These are phyloP conservation scores for Sinonovacula constricta DNA, from an alignment of 1,140 invertebrate genomes.

Conservation along the genomic window DNA sequence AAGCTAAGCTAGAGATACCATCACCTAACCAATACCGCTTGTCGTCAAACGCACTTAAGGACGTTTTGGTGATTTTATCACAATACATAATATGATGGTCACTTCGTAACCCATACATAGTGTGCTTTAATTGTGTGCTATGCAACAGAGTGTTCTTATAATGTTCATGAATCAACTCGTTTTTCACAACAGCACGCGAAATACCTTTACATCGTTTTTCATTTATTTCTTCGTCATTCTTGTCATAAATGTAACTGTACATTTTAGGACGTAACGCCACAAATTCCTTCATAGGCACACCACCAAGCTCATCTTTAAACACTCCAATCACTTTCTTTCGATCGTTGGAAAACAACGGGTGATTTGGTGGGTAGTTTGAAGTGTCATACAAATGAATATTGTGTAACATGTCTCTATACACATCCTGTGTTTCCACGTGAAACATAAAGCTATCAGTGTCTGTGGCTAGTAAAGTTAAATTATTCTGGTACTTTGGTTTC, in stretches of 20 bases:
- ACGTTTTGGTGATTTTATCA: slow-evolving; percentile 22
- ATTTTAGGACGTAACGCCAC: too few relatives aligned
- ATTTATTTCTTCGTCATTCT: too few relatives aligned
- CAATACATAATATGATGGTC: slow-evolving; percentile 20
- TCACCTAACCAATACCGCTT: slow-evolving; percentile 30
- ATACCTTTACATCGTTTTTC: too few relatives aligned
- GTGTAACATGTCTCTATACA: too few relatives aligned
- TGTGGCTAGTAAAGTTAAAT: slow-evolving; percentile 65
- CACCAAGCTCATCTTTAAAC: slow-evolving; percentile 79
- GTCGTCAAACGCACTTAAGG: slow-evolving; percentile 10
- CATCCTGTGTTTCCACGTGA: too few relatives aligned
- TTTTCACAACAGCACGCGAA: not conserved
- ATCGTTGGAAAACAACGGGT: slow-evolving; percentile 25
- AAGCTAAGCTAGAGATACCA: slow-evolving; percentile 36
- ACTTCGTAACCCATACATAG: too few relatives aligned
- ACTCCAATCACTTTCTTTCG: slow-evolving; percentile 80
- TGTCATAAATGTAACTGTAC: too few relatives aligned
- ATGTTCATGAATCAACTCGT: not conserved
- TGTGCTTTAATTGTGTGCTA: too few relatives aligned
- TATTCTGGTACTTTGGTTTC: too few relatives aligned
- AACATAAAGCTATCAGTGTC: slow-evolving; percentile 78
- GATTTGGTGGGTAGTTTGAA: slow-evolving; percentile 34
- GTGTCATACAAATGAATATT: too few relatives aligned
- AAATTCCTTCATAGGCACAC: too few relatives aligned
- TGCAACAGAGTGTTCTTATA: not conserved